These are phyloP conservation scores for Clunio marinus DNA, from an alignment of 2,888 invertebrate genomes.

Conservation along the genomic window DNA sequence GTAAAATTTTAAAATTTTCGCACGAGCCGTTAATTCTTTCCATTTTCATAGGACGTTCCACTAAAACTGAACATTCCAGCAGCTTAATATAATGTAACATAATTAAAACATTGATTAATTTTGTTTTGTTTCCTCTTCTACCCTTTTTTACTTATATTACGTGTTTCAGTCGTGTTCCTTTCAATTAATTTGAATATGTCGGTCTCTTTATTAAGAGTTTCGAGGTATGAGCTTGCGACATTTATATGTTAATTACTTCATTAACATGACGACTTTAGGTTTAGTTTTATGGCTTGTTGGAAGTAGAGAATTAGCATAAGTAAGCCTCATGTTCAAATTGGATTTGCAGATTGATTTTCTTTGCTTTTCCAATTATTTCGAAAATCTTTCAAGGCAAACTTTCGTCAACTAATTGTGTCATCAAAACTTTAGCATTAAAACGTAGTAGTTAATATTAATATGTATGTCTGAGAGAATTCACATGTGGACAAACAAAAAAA, in stretches of 20 bases:
- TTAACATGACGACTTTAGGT: background rate
- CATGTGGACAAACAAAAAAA: background rate
- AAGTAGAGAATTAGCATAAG: background rate
- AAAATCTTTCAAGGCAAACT: no score
- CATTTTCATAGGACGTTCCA: no score
- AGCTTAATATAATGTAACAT: background rate
- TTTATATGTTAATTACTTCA: background rate
- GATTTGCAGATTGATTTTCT: background rate
- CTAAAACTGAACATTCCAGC: background rate
- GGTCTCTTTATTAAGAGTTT: background rate
- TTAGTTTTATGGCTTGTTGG: background rate
- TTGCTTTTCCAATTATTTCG: background rate
- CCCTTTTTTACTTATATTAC: background rate
- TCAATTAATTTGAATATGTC: background rate
- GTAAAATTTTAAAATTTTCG: no score
- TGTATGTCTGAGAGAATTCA: background rate
- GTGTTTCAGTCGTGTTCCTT: background rate
- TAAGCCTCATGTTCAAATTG: background rate
- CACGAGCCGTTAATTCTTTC: background rate
- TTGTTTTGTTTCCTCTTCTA: background rate
- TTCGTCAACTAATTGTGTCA: background rate
- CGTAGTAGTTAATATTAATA: background rate
- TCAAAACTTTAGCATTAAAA: background rate
- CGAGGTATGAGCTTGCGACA: background rate
- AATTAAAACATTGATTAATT: constrained; percentile 6